A percentile compares a stretch with the other conserved stretches of the same genome.
Conservation (phyloP, 2,888 invertebrate genomes). For the Drosophila maculinotata region DNA sequence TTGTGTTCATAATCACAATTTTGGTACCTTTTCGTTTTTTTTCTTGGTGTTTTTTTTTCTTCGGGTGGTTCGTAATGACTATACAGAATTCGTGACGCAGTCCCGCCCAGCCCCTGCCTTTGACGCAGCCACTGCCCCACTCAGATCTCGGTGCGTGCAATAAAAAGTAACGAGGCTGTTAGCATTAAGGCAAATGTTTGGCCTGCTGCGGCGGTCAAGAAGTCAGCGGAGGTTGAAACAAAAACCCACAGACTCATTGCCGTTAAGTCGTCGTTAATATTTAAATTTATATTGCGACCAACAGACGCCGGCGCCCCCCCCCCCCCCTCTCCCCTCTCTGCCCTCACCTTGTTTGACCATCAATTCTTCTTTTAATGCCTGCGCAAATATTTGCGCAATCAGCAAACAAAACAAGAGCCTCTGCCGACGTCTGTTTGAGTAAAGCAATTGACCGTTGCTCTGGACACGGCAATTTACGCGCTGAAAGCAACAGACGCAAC, state of each 20-base stretch:
- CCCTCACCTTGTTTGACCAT: slow-evolving; percentile 51
- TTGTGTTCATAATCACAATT: slow-evolving; percentile 79
- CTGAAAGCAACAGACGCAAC: slow-evolving; percentile 27
- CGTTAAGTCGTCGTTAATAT: slow-evolving; percentile 77
- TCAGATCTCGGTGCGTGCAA: slow-evolving; percentile 70
- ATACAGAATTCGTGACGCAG: slow-evolving; percentile 49
- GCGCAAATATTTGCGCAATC: slow-evolving; percentile 81
- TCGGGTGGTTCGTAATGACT: slow-evolving; percentile 63
- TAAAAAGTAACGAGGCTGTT: slow-evolving; percentile 81
- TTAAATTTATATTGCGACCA: slow-evolving; percentile 75
- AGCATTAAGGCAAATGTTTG: slow-evolving; percentile 75
- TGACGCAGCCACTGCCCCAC: background rate
- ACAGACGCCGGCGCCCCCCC: slow-evolving; percentile 19
- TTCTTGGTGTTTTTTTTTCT: slow-evolving; percentile 2
- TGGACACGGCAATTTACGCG: slow-evolving; percentile 58
- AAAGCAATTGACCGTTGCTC: slow-evolving; percentile 77
- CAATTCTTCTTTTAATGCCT: slow-evolving; percentile 78
- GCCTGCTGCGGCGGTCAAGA: slow-evolving; percentile 52
- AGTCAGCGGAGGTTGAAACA: slow-evolving; percentile 54
- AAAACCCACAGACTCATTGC: slow-evolving; percentile 69
- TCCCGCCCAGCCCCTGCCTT: slow-evolving; percentile 12
- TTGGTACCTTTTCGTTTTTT: slow-evolving; percentile 71
- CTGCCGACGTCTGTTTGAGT: slow-evolving; percentile 69
- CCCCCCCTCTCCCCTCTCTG: background rate
- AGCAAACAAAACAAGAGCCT: slow-evolving; percentile 76